These are phyloP conservation scores for Ursus arctos DNA, from an alignment of 2,113 vertebrate genomes.

Conservation along the genomic window DNA sequence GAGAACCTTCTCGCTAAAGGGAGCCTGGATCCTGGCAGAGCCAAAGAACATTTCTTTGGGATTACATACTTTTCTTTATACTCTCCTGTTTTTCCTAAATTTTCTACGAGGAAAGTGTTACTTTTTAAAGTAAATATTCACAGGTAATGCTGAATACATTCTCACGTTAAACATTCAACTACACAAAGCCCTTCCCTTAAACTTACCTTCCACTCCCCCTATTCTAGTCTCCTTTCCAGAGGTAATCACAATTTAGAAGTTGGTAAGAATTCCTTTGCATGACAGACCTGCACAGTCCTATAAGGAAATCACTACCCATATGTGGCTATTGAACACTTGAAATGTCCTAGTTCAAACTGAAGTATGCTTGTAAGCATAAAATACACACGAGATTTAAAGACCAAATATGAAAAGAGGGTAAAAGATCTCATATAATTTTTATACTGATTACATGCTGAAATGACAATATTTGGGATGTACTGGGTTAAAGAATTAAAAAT, in stretches of 20 bases:
- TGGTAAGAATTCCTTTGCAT: background rate
- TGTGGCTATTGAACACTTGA: background rate
- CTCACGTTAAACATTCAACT: background rate
- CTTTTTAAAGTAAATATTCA: conserved; percentile 28
- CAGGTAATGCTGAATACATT: background rate
- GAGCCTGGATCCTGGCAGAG: background rate
- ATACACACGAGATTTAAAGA: background rate
- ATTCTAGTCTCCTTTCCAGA: background rate
- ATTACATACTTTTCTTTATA: background rate
- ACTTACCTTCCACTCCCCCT: background rate
- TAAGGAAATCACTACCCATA: background rate
- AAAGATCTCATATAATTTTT: conserved; percentile 37
- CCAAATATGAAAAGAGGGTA: background rate
- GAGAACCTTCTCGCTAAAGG: background rate
- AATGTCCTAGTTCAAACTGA: background rate
- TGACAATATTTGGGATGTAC: background rate
- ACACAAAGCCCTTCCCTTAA: background rate
- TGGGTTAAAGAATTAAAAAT: background rate
- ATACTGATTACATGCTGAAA: background rate
- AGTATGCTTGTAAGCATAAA: background rate
- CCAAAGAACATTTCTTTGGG: background rate
- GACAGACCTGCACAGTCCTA: background rate
- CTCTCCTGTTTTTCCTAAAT: background rate
- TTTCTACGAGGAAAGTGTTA: background rate
- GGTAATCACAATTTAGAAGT: background rate